These are phyloP conservation scores for Saccostrea cuccullata DNA, from an alignment of 1,140 invertebrate genomes.

Conservation along the genomic window DNA sequence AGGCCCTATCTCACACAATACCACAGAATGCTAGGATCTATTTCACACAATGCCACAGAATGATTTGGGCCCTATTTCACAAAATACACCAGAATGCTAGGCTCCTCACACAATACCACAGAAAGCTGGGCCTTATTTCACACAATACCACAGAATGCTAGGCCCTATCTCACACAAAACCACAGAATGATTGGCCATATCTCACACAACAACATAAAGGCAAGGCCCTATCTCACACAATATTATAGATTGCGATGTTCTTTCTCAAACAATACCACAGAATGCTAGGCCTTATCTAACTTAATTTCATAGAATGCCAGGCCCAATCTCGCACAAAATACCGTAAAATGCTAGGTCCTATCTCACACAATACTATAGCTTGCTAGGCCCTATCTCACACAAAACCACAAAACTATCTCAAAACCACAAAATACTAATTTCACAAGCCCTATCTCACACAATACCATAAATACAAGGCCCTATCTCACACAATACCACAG, in stretches of 20 bases:
- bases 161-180: neutral
- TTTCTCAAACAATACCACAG: neutral
- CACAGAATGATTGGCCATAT: neutral
- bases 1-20: neutral
- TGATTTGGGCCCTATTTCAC: neutral
- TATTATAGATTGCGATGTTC: neutral
- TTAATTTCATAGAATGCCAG: too few species aligned
- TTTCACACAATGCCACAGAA: neutral
- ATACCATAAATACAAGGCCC: neutral
- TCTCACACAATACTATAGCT: neutral
- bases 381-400: neutral
- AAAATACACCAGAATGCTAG: neutral
- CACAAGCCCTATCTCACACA: neutral
- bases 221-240: neutral
- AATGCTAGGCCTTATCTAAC: too few species aligned
- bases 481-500: neutral
- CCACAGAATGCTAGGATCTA: neutral
- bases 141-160: neutral
- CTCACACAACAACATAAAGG: neutral
- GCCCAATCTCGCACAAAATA: neutral
- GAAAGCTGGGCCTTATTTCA: neutral
- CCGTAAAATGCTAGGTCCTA: neutral
- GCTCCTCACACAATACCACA: neutral
- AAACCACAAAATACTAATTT: neutral
- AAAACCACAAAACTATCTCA: neutral